Evolutionary conservation across 92 coral and sea anemone species (phyloP).

Genomic region (Anthopleura xanthogrammica): DNA sequence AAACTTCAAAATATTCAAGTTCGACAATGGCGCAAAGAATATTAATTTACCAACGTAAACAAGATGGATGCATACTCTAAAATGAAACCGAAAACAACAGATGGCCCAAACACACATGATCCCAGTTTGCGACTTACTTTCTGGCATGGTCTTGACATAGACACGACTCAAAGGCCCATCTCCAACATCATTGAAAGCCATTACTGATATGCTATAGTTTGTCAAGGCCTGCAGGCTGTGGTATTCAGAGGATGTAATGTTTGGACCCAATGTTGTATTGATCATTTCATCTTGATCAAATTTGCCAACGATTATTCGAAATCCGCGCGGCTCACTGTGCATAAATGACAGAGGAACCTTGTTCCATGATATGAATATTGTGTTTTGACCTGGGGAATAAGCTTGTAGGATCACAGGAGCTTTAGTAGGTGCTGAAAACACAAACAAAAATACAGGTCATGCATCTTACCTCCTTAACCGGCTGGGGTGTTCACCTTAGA

Average conservation of each 20-base stretch:
- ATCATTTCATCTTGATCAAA: neutral
- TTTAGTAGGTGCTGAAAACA: constrained; percentile 11
- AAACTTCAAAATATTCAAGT: no score
- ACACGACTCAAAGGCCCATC: constrained; percentile 35
- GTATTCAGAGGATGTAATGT: neutral
- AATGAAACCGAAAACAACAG: no score
- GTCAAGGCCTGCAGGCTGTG: constrained; percentile 31
- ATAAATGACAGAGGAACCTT: constrained; percentile 18
- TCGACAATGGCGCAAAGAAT: no score
- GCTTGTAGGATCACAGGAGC: constrained; percentile 25
- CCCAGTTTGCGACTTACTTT: constrained; percentile 3
- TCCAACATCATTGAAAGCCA: constrained; percentile 28
- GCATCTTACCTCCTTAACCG: no score
- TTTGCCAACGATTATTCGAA: neutral
- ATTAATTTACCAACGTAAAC: no score
- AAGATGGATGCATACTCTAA: no score
- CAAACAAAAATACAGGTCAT: neutral
- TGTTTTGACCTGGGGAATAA: neutral
- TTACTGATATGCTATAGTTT: constrained; percentile 25
- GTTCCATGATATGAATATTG: constrained; percentile 26
- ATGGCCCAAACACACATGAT: neutral
- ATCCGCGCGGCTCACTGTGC: constrained; percentile 24
- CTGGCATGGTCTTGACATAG: constrained; percentile 21
- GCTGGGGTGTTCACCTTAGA: no score
- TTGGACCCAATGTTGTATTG: neutral